Evolutionary conservation across 1,140 invertebrate genomes (phyloP).

Genomic region (Eubasilissa regina): DNA sequence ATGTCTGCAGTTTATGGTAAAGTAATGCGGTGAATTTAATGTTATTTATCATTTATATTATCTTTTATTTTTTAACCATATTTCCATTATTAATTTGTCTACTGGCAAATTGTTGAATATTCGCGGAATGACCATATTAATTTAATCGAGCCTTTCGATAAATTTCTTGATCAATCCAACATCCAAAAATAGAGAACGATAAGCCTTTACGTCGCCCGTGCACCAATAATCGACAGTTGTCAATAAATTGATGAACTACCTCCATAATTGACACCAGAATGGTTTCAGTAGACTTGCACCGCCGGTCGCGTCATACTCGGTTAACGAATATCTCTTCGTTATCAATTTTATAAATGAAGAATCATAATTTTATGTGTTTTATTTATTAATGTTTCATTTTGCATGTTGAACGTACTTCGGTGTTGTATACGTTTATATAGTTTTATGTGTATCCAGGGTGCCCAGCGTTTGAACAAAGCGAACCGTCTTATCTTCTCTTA

Average conservation of each 20-base stretch:
- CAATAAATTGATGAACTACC: slow-evolving; percentile 13
- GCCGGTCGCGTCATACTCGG: background rate
- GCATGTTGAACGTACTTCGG: slow-evolving; percentile 36
- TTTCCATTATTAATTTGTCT: no score
- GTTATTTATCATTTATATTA: no score
- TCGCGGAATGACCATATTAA: no score
- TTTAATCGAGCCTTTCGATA: background rate
- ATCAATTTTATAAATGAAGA: slow-evolving; percentile 30
- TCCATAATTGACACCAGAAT: background rate
- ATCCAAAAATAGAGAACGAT: slow-evolving; percentile 14
- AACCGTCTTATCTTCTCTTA: slow-evolving; percentile 20
- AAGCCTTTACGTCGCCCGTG: slow-evolving; percentile 14
- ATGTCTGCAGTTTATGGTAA: no score
- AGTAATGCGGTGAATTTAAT: no score
- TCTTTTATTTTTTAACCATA: no score
- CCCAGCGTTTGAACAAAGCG: background rate
- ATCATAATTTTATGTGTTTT: slow-evolving; percentile 38
- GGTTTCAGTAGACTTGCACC: slow-evolving; percentile 21
- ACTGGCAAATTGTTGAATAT: no score
- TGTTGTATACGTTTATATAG: slow-evolving; percentile 36
- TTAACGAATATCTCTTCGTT: slow-evolving; percentile 33
- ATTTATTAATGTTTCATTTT: slow-evolving; percentile 36
- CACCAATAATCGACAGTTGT: background rate
- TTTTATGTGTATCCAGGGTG: slow-evolving; percentile 38
- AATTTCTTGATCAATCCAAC: background rate